Percentiles rank a stretch among this genome's conserved stretches.
phyloP scores from a whole-genome alignment of 2,797 vertebrate genomes.

The Spondyliosoma cantharus region DNA sequence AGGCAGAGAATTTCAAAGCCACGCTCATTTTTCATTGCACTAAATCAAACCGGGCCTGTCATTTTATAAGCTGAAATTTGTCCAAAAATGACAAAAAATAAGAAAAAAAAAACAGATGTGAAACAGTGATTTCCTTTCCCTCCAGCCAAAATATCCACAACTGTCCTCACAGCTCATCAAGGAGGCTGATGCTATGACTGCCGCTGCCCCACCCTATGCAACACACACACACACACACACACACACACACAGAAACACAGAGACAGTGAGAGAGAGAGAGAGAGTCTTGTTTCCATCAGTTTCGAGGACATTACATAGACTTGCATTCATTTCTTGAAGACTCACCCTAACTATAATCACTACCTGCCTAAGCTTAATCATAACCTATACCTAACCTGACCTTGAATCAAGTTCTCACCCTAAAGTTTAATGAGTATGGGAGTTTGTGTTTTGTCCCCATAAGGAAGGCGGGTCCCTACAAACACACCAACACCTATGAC shows the following conservation, averaged over 20 bases:
- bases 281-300: no score
- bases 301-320: no score
- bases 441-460: no score
- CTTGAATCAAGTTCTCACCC: no score
- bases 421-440: no score
- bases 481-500: slow-evolving; percentile 2
- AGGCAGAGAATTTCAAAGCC: slow-evolving; percentile 50
- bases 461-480: slow-evolving; percentile 1
- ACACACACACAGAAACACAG: no score
- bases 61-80: slow-evolving; percentile 63
- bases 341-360: no score
- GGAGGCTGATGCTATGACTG: slow-evolving; percentile 37
- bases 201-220: slow-evolving; percentile 9
- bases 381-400: no score
- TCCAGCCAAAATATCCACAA: slow-evolving; percentile 60
- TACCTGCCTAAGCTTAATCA: no score
- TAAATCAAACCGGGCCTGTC: slow-evolving; percentile 70
- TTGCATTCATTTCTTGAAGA: no score
- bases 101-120: slow-evolving; percentile 64
- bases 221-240: slow-evolving; percentile 1
- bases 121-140: slow-evolving; percentile 60
- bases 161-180: slow-evolving; percentile 56
- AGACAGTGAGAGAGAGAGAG: no score
- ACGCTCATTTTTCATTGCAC: slow-evolving; percentile 60
- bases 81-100: slow-evolving; percentile 62